phyloP scores from a whole-genome alignment of 1,140 invertebrate species.

The Temnothorax nylanderi region DNA sequence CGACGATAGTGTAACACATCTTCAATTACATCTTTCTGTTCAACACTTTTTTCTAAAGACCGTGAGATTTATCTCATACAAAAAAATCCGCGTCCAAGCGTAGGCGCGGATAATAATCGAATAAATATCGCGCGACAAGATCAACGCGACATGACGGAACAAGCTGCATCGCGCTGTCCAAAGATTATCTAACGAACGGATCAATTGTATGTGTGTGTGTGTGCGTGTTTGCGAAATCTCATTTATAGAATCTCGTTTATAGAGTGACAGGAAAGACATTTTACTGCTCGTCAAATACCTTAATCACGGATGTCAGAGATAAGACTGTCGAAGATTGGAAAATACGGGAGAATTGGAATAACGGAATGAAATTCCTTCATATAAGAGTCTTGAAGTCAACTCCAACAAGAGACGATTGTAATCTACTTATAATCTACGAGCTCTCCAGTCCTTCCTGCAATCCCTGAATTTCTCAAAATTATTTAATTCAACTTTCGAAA shows the following conservation, averaged over 20 bases:
- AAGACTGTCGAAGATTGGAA: neutral
- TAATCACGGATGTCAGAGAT: neutral
- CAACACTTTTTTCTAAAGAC: neutral
- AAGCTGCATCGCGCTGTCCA: neutral
- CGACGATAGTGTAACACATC: neutral
- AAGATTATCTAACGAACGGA: slow-evolving; percentile 11
- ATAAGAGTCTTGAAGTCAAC: neutral
- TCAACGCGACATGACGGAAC: neutral
- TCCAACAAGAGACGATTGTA: slow-evolving; percentile 5
- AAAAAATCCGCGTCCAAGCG: neutral
- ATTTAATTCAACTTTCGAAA: neutral
- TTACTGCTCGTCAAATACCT: slow-evolving; percentile 1
- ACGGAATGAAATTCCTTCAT: neutral
- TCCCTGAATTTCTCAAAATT: neutral
- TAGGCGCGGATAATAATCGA: neutral
- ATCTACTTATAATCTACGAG: neutral
- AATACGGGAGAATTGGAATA: neutral
- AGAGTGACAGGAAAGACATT: slow-evolving; percentile 31
- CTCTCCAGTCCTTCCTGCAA: neutral
- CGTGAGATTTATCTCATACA: neutral
- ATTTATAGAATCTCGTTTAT: neutral
- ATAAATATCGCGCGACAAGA: slow-evolving; percentile 2
- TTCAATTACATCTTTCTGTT: neutral
- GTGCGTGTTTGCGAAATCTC: neutral
- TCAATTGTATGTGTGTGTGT: neutral